Conservation (phyloP, 2,797 vertebrate genomes). For the Pantherophis vulpinus region DNA sequence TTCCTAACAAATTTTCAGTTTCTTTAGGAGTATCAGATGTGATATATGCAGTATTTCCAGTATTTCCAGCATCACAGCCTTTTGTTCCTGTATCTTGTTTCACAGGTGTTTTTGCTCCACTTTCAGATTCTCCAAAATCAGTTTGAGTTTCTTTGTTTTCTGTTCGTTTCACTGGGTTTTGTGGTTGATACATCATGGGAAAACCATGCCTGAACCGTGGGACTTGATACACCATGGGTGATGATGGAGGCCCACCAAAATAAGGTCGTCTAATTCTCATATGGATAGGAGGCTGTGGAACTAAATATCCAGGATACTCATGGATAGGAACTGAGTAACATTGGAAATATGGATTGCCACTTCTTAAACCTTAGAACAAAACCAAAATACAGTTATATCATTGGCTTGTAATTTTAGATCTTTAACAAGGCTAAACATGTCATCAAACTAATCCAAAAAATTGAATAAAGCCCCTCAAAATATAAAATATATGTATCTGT, state of each 20-base stretch:
- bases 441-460: background rate
- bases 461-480: background rate
- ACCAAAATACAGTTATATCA: background rate
- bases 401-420: background rate
- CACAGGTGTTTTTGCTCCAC: slow-evolving; percentile 50
- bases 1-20: slow-evolving; percentile 49
- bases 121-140: slow-evolving; percentile 64
- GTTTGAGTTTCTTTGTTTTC: slow-evolving; percentile 69
- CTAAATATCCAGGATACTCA: slow-evolving; percentile 61
- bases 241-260: slow-evolving; percentile 64
- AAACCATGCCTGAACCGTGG: slow-evolving; percentile 58
- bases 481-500: background rate
- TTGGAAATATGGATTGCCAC: slow-evolving; percentile 58
- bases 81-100: slow-evolving; percentile 43
- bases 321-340: slow-evolving; percentile 60
- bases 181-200: background rate
- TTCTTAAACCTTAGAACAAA: slow-evolving; percentile 56
- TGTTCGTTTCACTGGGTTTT: slow-evolving; percentile 57
- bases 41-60: slow-evolving; percentile 48
- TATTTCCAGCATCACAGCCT: slow-evolving; percentile 46
- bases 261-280: slow-evolving; percentile 65
- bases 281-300: slow-evolving; percentile 60
- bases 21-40: slow-evolving; percentile 57
- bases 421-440: background rate
- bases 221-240: slow-evolving; percentile 66